Evolutionary conservation across 2,797 vertebrate genomes (phyloP), one percentile per base, ranked within the genome.

Genomic region (Cebuella pygmaea): DNA sequence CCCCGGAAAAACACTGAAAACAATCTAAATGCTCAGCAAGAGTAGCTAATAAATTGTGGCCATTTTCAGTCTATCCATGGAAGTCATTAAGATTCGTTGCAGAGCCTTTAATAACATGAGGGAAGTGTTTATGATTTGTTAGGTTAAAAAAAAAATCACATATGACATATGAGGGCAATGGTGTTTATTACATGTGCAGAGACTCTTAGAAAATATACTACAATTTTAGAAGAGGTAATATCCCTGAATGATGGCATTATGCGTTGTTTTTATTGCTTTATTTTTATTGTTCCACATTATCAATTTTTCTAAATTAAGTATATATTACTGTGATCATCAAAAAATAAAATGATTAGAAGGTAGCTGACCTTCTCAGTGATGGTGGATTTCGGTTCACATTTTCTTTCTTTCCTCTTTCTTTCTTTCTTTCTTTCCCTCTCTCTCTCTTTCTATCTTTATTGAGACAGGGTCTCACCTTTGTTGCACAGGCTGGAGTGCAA

Each of bases 111-210:
- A 83, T 10, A 15, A 80, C 4, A 15, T 27, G 27, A 97, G 55
- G 30, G 86, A 83, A 87, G 33, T 91, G 55, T 61, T 93, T 81
- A 74, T 61, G 83, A 89, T 84, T 93, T 87, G 20, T 88, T 79
- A 72, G 87, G 33, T 84, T 64, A 39, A 39, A 13, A 52, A 64
- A 84, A 90, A 33, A 76, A 87, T 92, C 55, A 57, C 12, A 7
- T 26, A 22, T 33, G 88, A 82, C 44, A 19, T 7, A 41, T 5
- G 11, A 84, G 59, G 55, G 30, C n/a, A 50, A 36, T 70, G 76
- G 44, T 74, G 33, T 30, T 80, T 74, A 64, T 70, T 27, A 12
- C 26, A 52, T 22, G 33, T 67, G n/a, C 88, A 36, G 64, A 90
- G 52, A 84, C 55, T 33, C 88, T 94, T 59, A 70, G 82, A 74